Percentiles rank a stretch among this genome's conserved stretches.
These are phyloP conservation scores for Spodoptera exigua DNA, from an alignment of 2,888 invertebrate species.

Conservation along the genomic window DNA sequence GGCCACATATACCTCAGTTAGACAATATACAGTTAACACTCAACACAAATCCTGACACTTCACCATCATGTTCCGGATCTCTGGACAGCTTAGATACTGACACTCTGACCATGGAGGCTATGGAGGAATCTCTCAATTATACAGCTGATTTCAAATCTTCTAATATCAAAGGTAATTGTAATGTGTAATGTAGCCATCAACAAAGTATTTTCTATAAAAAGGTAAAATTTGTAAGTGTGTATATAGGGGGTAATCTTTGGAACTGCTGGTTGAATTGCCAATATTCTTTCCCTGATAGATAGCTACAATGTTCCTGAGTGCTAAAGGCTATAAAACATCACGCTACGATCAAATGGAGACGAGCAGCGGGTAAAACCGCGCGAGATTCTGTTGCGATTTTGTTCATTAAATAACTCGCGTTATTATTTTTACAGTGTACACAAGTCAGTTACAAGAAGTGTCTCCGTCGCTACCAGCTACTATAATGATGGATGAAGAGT, in stretches of 20 bases:
- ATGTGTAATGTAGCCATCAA: too few relatives aligned
- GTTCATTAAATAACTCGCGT: background rate
- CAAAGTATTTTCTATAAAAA: too few relatives aligned
- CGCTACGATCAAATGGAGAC: too few relatives aligned
- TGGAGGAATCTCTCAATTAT: conserved; percentile 84
- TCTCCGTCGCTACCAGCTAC: conserved; percentile 86
- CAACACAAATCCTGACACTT: conserved; percentile 79
- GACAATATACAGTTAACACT: conserved; percentile 90
- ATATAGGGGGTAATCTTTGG: too few relatives aligned
- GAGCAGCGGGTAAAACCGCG: too few relatives aligned
- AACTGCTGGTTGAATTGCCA: too few relatives aligned
- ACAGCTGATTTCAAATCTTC: conserved; percentile 80
- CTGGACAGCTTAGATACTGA: conserved; percentile 84
- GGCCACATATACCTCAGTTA: conserved; percentile 91
- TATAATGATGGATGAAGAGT: conserved; percentile 87
- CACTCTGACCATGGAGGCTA: conserved; percentile 82
- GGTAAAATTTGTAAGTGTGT: too few relatives aligned
- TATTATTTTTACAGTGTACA: conserved; percentile 74
- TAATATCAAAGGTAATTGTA: conserved; percentile 80
- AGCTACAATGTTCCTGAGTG: too few relatives aligned
- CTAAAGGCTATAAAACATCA: too few relatives aligned
- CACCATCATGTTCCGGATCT: conserved; percentile 84
- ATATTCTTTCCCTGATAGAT: too few relatives aligned
- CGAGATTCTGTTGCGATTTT: too few relatives aligned
- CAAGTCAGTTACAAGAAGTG: conserved; percentile 84